Conservation (phyloP, 2,888 invertebrate species). For the Uloborus plumipes region DNA sequence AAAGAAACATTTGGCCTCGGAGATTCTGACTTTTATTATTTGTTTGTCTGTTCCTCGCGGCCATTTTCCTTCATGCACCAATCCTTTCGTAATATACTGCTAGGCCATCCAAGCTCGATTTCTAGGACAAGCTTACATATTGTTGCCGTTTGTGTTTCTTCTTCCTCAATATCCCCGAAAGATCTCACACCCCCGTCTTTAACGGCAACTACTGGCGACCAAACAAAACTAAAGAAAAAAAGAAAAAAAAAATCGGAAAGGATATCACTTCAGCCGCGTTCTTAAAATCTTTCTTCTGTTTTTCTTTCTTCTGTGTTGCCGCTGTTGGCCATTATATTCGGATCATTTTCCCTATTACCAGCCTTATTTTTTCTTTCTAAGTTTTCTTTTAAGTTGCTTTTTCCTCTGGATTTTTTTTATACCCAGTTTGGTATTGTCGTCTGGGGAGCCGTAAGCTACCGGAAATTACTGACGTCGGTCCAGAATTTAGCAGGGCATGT, state of each 20-base stretch:
- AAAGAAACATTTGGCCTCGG: too few relatives aligned
- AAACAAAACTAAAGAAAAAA: conserved; percentile 13
- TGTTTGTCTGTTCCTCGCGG: too few relatives aligned
- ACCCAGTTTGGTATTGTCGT: conserved; percentile 36
- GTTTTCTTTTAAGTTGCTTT: conserved; percentile 27
- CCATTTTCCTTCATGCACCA: too few relatives aligned
- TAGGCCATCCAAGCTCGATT: too few relatives aligned
- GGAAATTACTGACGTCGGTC: conserved; percentile 36
- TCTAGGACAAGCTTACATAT: too few relatives aligned
- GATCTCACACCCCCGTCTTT: conserved; percentile 1
- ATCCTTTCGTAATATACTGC: too few relatives aligned
- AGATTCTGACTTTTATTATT: too few relatives aligned
- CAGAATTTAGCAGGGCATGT: too few relatives aligned
- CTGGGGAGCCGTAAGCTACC: conserved; percentile 56
- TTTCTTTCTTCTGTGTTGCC: conserved; percentile 12
- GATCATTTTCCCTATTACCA: conserved; percentile 63
- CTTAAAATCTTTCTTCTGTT: conserved; percentile 36
- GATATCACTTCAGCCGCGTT: conserved; percentile 27
- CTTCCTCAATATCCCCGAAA: background rate
- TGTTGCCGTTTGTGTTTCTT: too few relatives aligned
- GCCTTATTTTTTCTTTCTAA: conserved; percentile 48
- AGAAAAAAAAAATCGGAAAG: background rate
- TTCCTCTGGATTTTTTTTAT: conserved; percentile 19
- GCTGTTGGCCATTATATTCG: conserved; percentile 54
- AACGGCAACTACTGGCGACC: conserved; percentile 16